Evolutionary conservation across 2,113 vertebrate genomes (phyloP), one percentile per base, ranked within the genome.

Genomic region (Melanerpes aurifrons): DNA sequence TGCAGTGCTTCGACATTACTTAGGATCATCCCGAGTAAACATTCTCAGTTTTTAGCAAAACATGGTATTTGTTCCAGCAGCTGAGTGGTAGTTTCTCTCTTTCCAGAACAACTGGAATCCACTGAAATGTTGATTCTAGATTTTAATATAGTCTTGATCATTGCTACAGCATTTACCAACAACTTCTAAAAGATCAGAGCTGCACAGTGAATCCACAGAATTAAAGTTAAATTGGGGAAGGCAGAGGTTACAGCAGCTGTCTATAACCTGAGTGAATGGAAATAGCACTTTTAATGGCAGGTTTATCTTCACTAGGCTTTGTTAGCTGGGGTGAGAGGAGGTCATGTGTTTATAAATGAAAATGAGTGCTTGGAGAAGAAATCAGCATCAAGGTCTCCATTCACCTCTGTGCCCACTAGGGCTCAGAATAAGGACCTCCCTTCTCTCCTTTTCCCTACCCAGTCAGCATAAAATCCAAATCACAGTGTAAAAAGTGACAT

Each of bases 21-120:
- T 70, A 47, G 3, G 8, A 82, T 31, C 89, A 89, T 86, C 54
- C 78, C 86, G 53, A 91, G 35, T 74, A 93, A 95, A 91, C 31
- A 24, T 53, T 89, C 82, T 80, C 28, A 59, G 20, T 17, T 77
- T 80, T 91, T 32, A 87, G 43, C 31, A 91, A 85, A 82, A 90
- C 6, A 48, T 37, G 6, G 40, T 35, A 76, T 86, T 89, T 73
- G 22, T 80, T 95, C 68, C 79, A 91, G 57, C 26, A 85, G 64
- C 18, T 68, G 40, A 83, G 69, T 73, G 66, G 35, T 56, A 69
- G 10, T 16, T 54, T 82, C 40, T 89, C 14, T 45, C 40, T 40
- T 91, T 82, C 25, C 61, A 91, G 70, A 93, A 50, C n/a, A 82
- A 69, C 24, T 70, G 31, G 53, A 85, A 91, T 70, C 18, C 82